Conservation (phyloP, 2,113 vertebrate genomes). For the Butastur rufipennis region DNA sequence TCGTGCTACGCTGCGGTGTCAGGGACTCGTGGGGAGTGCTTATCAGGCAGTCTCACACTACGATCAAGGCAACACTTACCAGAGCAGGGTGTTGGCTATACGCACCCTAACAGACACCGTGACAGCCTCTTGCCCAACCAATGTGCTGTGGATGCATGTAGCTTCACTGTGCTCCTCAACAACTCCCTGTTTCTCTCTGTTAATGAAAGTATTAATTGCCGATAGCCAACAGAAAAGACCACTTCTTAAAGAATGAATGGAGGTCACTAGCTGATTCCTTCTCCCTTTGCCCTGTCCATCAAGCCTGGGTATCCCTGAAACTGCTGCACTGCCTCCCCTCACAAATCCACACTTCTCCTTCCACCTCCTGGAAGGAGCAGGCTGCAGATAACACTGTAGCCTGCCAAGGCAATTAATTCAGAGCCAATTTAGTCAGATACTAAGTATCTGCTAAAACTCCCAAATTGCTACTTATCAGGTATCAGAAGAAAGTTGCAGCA, state of each 20-base stretch:
- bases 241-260: background rate
- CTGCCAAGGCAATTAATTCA: background rate
- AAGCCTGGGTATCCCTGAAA: background rate
- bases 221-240: background rate
- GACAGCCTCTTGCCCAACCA: background rate
- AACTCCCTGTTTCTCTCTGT: background rate
- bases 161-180: background rate
- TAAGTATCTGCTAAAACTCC: background rate
- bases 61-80: too few relatives aligned
- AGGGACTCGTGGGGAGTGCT: background rate
- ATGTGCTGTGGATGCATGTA: rapidly evolving
- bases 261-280: background rate
- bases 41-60: background rate
- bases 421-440: background rate
- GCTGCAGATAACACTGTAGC: background rate
- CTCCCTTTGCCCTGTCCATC: background rate
- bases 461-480: background rate
- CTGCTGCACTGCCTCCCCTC: background rate
- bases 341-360: background rate
- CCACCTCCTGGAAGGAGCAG: background rate
- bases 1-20: rapidly evolving
- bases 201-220: background rate
- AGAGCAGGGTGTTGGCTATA: background rate
- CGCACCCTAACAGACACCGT: rapidly evolving
- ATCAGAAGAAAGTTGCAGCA: background rate